A percentile compares a stretch with the other conserved stretches of the same genome.
These are phyloP conservation scores for Acronicta leporina DNA, from an alignment of 2,888 invertebrate genomes.

Conservation along the genomic window DNA sequence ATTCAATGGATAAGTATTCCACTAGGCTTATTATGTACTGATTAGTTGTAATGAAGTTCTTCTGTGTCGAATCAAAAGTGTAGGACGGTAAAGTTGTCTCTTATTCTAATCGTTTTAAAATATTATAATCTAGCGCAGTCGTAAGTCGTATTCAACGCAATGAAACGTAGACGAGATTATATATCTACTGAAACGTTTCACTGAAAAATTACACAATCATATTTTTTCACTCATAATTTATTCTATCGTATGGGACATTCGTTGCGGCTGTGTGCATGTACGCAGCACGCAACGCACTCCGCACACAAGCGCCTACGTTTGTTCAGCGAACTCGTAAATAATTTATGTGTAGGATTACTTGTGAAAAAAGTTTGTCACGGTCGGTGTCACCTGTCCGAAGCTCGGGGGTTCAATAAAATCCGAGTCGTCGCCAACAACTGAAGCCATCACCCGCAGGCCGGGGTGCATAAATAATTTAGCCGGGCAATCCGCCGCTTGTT, in stretches of 20 bases:
- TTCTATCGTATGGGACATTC: slow-evolving; percentile 39
- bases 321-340: slow-evolving; percentile 59
- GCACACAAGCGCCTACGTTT: slow-evolving; percentile 43
- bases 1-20: slow-evolving; percentile 36
- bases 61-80: neutral
- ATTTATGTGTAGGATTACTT: slow-evolving; percentile 67
- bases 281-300: slow-evolving; percentile 19
- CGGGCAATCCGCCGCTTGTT: slow-evolving; percentile 86
- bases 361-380: slow-evolving; percentile 65
- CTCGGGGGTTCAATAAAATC: slow-evolving; percentile 79
- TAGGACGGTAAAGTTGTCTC: no score
- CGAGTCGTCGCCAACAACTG: slow-evolving; percentile 73
- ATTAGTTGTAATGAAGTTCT: slow-evolving; percentile 24
- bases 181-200: neutral
- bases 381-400: slow-evolving; percentile 69
- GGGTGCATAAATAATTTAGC: slow-evolving; percentile 88
- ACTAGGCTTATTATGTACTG: slow-evolving; percentile 12
- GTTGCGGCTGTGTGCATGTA: slow-evolving; percentile 18
- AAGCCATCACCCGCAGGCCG: slow-evolving; percentile 81
- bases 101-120: no score
- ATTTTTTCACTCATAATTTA: slow-evolving; percentile 53
- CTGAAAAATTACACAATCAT: slow-evolving; percentile 38
- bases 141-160: no score
- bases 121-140: no score
- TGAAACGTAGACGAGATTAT: no score